Evolutionary conservation across 1,140 invertebrate species (phyloP), one percentile per base, ranked within the genome.

Genomic region (Euglossa dilemma): DNA sequence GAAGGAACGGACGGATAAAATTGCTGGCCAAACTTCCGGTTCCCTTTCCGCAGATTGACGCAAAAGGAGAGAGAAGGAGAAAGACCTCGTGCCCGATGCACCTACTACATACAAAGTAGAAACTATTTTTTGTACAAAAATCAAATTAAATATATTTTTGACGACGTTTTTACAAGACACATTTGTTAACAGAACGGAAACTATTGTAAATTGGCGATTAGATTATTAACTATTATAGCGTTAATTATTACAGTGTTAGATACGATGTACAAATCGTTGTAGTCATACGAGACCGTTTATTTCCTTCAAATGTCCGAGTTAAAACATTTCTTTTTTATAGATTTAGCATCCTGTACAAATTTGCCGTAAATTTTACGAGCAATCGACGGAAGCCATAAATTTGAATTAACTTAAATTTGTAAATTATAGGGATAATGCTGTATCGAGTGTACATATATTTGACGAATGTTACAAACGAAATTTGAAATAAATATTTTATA

Each of bases 1-100:
- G 25, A 85, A 80, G 36, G 61, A 77, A 73, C 71, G 74, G 18
- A 43, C 52, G 64, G 61, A 86, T 18, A 57, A 82, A 85, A 69
- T 28, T 12, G 73, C 45, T 16, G 74, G 47, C 56, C 47, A 63
- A 69, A 78, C 64, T 83, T 83, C 80, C 80, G 74, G 74, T 45
- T 43, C 71, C 61, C 54, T 61, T 69, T 70, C 78, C 43, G 43
- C 47, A 16, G 56, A 85, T 56, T 85, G 63, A 84, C 18, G 52
- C 61, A 59, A 80, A 66, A n/a, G 45, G n/a, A 84, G n/a, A 81
- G 59, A 80, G 56, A 70, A 6, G 52, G 50, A 59, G 56, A 67
- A 61, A 74, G 63, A 74, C 47, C 47, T 67, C 45, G 59, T 61
- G 59, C 18, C 2, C 36, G 54, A 47, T 45, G 25, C 50, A n/a